A percentile compares a stretch with the other conserved stretches of the same genome.
Evolutionary conservation across 2,797 vertebrate genomes (phyloP).

Genomic region (Aplochiton taeniatus): DNA sequence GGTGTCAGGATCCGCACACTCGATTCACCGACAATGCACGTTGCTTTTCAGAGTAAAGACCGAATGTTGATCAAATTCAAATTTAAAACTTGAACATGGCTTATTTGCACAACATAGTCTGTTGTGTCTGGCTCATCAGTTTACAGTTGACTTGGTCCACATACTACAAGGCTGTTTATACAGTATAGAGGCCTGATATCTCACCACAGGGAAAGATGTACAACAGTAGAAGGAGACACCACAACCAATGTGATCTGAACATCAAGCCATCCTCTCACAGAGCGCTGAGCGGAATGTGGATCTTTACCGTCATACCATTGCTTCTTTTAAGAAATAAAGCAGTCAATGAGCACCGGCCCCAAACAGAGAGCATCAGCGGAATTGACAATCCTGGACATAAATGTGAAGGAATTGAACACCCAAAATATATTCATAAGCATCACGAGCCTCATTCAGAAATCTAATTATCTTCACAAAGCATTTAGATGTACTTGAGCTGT

Average conservation of each 20-base stretch:
- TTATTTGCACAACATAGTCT: conserved; percentile 11
- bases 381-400: conserved; percentile 57
- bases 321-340: conserved; percentile 61
- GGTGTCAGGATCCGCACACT: conserved; percentile 60
- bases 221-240: conserved; percentile 74
- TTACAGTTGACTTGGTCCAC: conserved; percentile 6
- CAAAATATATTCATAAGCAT: conserved; percentile 44
- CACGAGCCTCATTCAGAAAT: conserved; percentile 40
- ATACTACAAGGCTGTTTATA: too few species aligned
- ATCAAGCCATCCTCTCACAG: conserved; percentile 60
- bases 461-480: conserved; percentile 40
- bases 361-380: conserved; percentile 27
- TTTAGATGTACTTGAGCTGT: conserved; percentile 14
- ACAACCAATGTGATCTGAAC: conserved; percentile 56
- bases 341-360: conserved; percentile 37
- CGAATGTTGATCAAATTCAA: conserved; percentile 27
- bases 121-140: not conserved
- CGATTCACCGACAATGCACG: conserved; percentile 48
- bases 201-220: conserved; percentile 43
- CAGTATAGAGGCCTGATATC: too few species aligned
- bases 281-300: conserved; percentile 41
- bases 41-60: conserved; percentile 31
- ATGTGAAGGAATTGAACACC: conserved; percentile 14
- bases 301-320: conserved; percentile 53
- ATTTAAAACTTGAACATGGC: conserved; percentile 13